Evolutionary conservation across 1,140 invertebrate species (phyloP).

Genomic region (Pararge aegeria): DNA sequence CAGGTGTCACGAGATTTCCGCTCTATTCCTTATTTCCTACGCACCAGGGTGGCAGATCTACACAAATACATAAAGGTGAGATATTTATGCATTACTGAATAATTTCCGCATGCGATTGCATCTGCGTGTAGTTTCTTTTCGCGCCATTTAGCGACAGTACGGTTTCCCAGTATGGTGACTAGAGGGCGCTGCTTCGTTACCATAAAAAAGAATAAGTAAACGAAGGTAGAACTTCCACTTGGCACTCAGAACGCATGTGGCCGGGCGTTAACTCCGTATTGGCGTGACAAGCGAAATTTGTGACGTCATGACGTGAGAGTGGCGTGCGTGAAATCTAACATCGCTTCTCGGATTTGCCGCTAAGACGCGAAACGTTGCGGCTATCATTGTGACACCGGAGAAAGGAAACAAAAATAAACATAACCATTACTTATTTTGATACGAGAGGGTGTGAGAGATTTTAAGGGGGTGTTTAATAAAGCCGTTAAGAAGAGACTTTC

Average conservation of each 20-base stretch:
- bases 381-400: neutral
- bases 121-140: too few relatives aligned
- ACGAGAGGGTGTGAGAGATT: neutral
- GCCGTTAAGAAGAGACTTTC: too few relatives aligned
- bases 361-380: neutral
- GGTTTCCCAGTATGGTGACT: too few relatives aligned
- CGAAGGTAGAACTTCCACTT: too few relatives aligned
- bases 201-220: too few relatives aligned
- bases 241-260: too few relatives aligned
- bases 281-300: too few relatives aligned
- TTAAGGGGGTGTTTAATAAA: too few relatives aligned
- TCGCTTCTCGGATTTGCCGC: neutral
- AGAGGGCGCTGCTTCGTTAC: too few relatives aligned
- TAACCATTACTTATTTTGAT: neutral
- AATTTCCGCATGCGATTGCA: neutral
- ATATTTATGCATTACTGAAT: neutral
- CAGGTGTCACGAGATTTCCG: constrained; percentile 65
- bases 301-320: too few relatives aligned
- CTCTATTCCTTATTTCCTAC: constrained; percentile 68
- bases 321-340: constrained; percentile 40
- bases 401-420: neutral
- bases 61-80: constrained; percentile 67
- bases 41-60: constrained; percentile 46
- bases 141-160: too few relatives aligned
- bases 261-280: too few relatives aligned